Conservation (phyloP, 2,888 invertebrate species). For the Tetranychus truncatus region DNA sequence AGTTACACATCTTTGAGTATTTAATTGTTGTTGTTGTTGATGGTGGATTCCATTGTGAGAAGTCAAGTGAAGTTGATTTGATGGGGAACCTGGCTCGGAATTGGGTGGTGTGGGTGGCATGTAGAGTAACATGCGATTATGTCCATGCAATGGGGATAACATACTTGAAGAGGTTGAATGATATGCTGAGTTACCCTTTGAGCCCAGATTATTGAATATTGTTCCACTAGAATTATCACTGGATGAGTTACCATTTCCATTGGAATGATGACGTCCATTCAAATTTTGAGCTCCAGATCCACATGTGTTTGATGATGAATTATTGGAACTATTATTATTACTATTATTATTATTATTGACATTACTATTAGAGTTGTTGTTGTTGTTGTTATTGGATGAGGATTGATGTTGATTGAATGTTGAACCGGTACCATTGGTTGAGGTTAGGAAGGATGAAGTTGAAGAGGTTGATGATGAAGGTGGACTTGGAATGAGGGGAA, state of each 20-base stretch:
- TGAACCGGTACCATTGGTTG: not conserved
- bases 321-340: not conserved
- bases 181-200: not conserved
- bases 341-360: not conserved
- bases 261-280: not conserved
- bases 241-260: not conserved
- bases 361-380: too few species aligned
- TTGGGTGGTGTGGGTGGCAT: conserved; percentile 72
- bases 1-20: conserved; percentile 2
- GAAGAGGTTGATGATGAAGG: conserved; percentile 1
- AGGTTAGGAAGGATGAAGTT: not conserved
- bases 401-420: not conserved
- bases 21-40: conserved; percentile 8
- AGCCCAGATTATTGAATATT: not conserved
- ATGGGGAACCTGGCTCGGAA: conserved; percentile 59
- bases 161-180: not conserved
- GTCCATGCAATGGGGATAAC: not conserved
- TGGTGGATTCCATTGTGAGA: not conserved
- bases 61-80: conserved; percentile 29
- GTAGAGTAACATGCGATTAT: conserved; percentile 38
- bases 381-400: too few species aligned
- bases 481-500: not conserved
- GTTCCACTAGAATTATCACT: not conserved
- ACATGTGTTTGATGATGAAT: not conserved
- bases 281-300: not conserved